A percentile compares a stretch with the other conserved stretches of the same genome.
phyloP scores from a whole-genome alignment of 1,140 invertebrate genomes.

The Drosophila nikananu region DNA sequence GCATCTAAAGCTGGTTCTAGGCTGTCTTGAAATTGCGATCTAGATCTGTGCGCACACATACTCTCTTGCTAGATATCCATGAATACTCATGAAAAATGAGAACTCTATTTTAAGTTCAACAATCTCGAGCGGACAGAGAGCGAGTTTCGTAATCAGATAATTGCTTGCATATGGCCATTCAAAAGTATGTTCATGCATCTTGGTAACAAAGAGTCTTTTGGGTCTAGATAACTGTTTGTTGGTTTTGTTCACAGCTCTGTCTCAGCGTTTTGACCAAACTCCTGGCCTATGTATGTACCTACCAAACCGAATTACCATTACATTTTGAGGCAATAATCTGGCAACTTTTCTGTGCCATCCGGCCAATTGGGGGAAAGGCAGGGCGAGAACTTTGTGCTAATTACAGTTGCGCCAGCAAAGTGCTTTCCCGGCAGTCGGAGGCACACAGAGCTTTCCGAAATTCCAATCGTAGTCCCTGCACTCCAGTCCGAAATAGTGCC shows the following conservation, averaged over 20 bases:
- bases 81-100: background rate
- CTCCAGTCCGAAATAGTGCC: slow-evolving; percentile 25
- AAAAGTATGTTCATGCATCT: background rate
- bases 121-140: too few relatives aligned
- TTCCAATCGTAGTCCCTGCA: slow-evolving; percentile 17
- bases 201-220: background rate
- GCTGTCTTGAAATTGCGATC: background rate
- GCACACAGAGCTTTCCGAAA: slow-evolving; percentile 18
- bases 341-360: slow-evolving; percentile 17
- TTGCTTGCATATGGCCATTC: background rate
- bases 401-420: slow-evolving; percentile 42
- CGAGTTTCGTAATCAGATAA: background rate
- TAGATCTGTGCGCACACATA: background rate
- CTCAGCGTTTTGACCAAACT: background rate
- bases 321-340: slow-evolving; percentile 37
- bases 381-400: slow-evolving; percentile 52
- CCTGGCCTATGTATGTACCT: slow-evolving; percentile 4
- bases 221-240: background rate
- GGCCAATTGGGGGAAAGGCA: slow-evolving; percentile 16
- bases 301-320: slow-evolving; percentile 23
- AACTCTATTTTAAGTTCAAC: too few relatives aligned
- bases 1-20: too few relatives aligned
- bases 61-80: too few relatives aligned
- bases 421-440: slow-evolving; percentile 19
- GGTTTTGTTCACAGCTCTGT: background rate